phyloP scores from a whole-genome alignment of 2,113 vertebrate genomes.

The Mobula hypostoma region DNA sequence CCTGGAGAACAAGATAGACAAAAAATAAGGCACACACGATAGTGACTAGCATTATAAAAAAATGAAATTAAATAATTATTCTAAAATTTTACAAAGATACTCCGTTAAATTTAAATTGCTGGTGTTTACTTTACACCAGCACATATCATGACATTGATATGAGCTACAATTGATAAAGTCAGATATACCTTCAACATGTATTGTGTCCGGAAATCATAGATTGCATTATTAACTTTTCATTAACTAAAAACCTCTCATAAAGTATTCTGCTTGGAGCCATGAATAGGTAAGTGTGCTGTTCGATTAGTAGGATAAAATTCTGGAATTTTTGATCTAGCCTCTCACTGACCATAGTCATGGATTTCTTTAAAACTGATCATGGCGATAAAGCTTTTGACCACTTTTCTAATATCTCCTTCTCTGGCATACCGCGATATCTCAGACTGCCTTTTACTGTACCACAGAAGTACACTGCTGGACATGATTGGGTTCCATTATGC shows the following conservation, averaged over 20 bases:
- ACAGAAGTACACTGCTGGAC: no score
- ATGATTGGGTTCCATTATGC: no score
- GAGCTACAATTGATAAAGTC: not conserved
- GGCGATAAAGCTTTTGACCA: not conserved
- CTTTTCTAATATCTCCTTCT: not conserved
- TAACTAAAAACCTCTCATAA: not conserved
- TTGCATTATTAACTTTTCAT: not conserved
- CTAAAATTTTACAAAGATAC: not conserved
- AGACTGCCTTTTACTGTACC: no score
- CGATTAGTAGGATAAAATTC: not conserved
- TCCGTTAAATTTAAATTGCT: not conserved
- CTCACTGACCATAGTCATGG: not conserved
- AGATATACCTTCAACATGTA: not conserved
- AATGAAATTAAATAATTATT: no score
- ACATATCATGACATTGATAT: not conserved
- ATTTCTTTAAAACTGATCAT: not conserved
- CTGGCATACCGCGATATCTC: not conserved
- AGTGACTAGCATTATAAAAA: not conserved
- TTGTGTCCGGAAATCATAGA: not conserved
- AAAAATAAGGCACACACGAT: not conserved
- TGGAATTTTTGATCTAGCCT: not conserved
- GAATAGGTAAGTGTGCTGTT: not conserved
- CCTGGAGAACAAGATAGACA: constrained; percentile 44
- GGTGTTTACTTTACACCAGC: not conserved
- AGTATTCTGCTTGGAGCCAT: not conserved